Percentiles rank a stretch among this genome's conserved stretches.
Conservation (phyloP, 2,797 vertebrate genomes). For the Bovichtus variegatus region DNA sequence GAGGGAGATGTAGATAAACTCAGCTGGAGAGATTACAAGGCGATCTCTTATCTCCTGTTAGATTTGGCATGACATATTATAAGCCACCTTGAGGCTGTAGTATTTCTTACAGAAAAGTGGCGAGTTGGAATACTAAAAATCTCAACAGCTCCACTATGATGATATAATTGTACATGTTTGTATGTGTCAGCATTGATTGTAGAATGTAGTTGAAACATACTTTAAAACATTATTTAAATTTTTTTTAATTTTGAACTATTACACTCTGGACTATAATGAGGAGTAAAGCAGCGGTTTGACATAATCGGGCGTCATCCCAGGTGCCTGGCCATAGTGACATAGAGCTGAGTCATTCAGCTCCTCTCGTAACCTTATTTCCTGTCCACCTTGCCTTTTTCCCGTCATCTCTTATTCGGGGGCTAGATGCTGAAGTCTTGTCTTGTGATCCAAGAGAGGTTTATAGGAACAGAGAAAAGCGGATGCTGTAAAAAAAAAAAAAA, state of each 20-base stretch:
- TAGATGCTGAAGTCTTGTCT: neutral
- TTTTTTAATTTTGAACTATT: neutral
- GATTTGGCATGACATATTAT: constrained; percentile 43
- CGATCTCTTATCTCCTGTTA: constrained; percentile 54
- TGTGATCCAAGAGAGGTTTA: neutral
- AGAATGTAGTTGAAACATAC: neutral
- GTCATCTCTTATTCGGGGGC: constrained; percentile 3
- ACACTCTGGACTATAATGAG: neutral
- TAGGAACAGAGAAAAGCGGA: neutral
- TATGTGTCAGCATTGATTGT: neutral
- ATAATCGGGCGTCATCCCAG: constrained; percentile 7
- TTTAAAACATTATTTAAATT: neutral
- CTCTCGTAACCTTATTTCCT: constrained; percentile 14
- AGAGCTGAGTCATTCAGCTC: constrained; percentile 33
- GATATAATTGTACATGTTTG: neutral
- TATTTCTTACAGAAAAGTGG: constrained; percentile 3
- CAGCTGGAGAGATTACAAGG: constrained; percentile 16
- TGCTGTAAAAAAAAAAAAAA: neutral
- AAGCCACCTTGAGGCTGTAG: constrained; percentile 12
- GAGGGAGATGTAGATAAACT: constrained; percentile 46
- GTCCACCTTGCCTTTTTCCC: neutral
- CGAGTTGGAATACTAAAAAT: neutral
- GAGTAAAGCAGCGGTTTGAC: constrained; percentile 1
- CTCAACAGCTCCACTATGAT: neutral
- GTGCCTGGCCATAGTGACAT: constrained; percentile 18